These are phyloP conservation scores for Halcyon chelicuti DNA, from an alignment of 2,797 vertebrate genomes.

Conservation along the genomic window DNA sequence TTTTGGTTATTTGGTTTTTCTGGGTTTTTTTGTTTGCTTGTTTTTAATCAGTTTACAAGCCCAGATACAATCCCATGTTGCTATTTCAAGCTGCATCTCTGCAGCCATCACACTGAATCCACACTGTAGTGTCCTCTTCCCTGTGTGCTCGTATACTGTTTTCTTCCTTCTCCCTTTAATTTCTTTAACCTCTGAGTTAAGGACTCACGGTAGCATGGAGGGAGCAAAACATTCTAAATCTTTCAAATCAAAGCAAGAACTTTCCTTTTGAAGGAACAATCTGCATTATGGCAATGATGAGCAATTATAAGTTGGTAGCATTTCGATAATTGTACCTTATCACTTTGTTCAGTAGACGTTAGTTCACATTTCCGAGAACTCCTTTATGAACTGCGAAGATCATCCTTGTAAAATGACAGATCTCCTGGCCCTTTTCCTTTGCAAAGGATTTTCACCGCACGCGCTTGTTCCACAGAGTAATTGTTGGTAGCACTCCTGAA, in stretches of 20 bases:
- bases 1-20: too few relatives aligned
- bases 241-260: background rate
- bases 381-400: background rate
- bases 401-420: background rate
- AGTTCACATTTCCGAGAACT: background rate
- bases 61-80: background rate
- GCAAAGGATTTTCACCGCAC: background rate
- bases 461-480: background rate
- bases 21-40: background rate
- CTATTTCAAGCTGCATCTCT: background rate
- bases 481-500: background rate
- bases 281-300: background rate
- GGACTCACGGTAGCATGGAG: background rate
- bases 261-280: background rate
- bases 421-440: constrained; percentile 18
- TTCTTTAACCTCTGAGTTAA: background rate
- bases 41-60: background rate
- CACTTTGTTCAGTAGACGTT: background rate
- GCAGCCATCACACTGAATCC: background rate
- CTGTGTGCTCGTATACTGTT: background rate
- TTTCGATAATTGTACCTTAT: background rate
- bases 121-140: background rate
- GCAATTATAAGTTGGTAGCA: background rate
- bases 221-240: background rate
- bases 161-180: background rate